These are phyloP conservation scores for Ptilorrhoa leucosticta DNA, from an alignment of 2,113 vertebrate species.

Conservation along the genomic window DNA sequence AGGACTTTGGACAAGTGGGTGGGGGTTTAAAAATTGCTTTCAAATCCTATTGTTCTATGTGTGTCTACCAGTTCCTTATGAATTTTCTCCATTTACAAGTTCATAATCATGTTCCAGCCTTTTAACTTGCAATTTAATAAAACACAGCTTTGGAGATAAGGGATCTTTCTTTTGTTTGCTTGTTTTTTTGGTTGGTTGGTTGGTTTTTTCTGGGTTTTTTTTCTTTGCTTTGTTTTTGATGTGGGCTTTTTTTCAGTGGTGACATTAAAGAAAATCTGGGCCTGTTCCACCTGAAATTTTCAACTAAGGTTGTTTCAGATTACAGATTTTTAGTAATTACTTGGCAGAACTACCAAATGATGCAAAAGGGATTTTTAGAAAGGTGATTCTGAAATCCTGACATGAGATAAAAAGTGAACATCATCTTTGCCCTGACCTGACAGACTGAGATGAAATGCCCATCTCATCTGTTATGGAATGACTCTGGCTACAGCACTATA, in stretches of 20 bases:
- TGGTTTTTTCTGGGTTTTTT: too few species aligned
- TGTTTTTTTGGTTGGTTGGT: not conserved
- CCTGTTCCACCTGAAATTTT: not conserved
- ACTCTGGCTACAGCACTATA: not conserved
- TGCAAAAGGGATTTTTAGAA: not conserved
- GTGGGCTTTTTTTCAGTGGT: not conserved
- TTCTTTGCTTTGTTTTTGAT: not conserved
- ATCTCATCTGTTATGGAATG: not conserved
- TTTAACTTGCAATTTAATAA: not conserved
- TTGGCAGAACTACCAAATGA: not conserved
- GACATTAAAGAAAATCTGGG: not conserved
- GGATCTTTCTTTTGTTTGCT: not conserved
- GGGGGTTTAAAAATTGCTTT: not conserved
- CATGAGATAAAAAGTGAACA: not conserved
- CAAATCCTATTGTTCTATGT: not conserved
- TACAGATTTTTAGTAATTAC: conserved; percentile 5
- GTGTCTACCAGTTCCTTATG: not conserved
- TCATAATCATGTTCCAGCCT: not conserved
- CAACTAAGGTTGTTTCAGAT: not conserved
- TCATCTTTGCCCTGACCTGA: not conserved
- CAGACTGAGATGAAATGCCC: not conserved
- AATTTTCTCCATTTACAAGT: not conserved
- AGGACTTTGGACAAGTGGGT: not conserved
- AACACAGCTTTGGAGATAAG: not conserved
- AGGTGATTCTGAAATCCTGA: not conserved